Evolutionary conservation across 2,113 vertebrate species (phyloP).

Genomic region (Stictonetta naevosa): DNA sequence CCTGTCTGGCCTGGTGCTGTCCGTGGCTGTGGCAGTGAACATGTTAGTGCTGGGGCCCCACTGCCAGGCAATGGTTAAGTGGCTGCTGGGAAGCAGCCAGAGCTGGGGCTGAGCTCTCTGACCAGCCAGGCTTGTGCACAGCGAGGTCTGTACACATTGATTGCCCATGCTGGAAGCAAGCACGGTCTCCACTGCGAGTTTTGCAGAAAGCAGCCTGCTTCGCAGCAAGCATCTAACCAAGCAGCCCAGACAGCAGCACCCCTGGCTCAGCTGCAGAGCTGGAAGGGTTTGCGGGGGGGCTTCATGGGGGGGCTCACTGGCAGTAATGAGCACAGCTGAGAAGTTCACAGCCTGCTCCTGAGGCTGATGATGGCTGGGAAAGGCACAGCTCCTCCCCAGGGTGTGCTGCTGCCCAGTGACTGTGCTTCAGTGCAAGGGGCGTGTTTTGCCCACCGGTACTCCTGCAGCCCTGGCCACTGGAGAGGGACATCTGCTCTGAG

Average conservation of each 20-base stretch:
- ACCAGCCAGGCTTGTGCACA: neutral
- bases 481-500: neutral
- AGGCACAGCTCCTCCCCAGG: neutral
- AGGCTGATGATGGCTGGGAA: neutral
- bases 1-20: neutral
- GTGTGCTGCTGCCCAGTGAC: rapidly evolving
- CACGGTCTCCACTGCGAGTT: neutral
- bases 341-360: neutral
- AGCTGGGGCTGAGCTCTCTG: neutral
- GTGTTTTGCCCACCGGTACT: neutral
- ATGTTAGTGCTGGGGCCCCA: neutral
- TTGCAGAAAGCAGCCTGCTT: neutral
- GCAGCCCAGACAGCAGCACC: neutral
- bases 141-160: rapidly evolving
- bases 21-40: neutral
- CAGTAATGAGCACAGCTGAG: neutral
- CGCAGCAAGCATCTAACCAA: neutral
- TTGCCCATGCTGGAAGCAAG: neutral
- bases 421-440: neutral
- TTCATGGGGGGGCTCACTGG: rapidly evolving
- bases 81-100: neutral
- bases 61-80: neutral
- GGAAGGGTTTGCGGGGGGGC: neutral
- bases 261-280: neutral
- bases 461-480: neutral